Evolutionary conservation across 2,888 invertebrate genomes (phyloP).

Genomic region (Tricholauxania praeusta): DNA sequence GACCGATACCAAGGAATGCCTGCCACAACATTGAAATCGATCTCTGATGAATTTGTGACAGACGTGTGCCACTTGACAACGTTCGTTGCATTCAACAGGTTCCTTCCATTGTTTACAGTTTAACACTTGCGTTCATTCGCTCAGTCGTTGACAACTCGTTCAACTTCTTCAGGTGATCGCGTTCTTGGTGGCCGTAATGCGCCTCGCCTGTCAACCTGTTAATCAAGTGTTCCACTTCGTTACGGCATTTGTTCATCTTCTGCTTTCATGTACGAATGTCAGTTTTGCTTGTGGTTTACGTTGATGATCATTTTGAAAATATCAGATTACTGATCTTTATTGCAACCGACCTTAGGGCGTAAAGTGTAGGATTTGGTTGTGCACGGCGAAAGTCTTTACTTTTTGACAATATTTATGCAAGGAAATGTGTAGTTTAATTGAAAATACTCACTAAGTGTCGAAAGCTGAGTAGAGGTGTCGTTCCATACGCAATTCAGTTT

Average conservation of each 20-base stretch:
- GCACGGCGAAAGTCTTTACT: too few species aligned
- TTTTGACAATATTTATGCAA: too few species aligned
- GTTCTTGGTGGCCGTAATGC: too few species aligned
- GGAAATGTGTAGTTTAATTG: too few species aligned
- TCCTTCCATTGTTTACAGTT: slow-evolving; percentile 20
- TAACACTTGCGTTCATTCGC: slow-evolving; percentile 44
- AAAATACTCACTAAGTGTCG: too few species aligned
- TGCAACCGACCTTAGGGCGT: too few species aligned
- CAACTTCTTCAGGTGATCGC: too few species aligned
- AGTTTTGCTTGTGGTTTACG: not conserved
- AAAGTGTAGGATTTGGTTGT: too few species aligned
- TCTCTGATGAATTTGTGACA: slow-evolving; percentile 1
- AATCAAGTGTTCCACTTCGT: not conserved
- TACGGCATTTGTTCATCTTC: not conserved
- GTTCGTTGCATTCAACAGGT: too few species aligned
- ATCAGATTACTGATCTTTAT: too few species aligned
- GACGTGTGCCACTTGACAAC: not conserved
- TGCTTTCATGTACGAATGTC: not conserved
- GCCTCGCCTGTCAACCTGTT: slow-evolving; percentile 17
- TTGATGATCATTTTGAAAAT: too few species aligned
- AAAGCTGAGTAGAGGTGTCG: too few species aligned
- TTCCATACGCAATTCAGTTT: not conserved
- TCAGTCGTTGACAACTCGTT: not conserved
- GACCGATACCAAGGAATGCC: not conserved
- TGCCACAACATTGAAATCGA: slow-evolving; percentile 9